Evolutionary conservation across 1,140 invertebrate genomes (phyloP).

Genomic region (Orussus abietinus): DNA sequence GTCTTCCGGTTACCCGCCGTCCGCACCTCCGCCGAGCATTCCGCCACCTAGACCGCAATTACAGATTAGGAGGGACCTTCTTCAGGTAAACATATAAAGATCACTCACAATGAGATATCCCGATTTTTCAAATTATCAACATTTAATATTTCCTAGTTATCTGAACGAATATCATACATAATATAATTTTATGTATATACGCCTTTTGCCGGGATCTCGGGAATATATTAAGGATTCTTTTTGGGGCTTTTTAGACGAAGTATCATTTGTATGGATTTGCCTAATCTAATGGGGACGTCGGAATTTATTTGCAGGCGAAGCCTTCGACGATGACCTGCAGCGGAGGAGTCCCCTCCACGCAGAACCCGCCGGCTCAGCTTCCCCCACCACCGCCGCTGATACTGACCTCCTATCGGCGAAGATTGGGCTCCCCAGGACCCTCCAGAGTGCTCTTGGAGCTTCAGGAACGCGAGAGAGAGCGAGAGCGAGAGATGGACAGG

Average conservation of each 20-base stretch:
- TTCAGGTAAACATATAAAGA: no score
- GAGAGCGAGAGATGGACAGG: slow-evolving; percentile 32
- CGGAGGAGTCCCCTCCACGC: slow-evolving; percentile 36
- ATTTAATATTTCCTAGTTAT: no score
- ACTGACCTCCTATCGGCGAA: slow-evolving; percentile 42
- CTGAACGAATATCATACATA: no score
- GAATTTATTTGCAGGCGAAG: slow-evolving; percentile 59
- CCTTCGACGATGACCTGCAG: slow-evolving; percentile 50
- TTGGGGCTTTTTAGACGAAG: no score
- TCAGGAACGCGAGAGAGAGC: slow-evolving; percentile 44
- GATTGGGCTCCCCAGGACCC: slow-evolving; percentile 45
- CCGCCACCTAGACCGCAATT: slow-evolving; percentile 58
- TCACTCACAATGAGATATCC: no score
- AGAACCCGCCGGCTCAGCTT: slow-evolving; percentile 49
- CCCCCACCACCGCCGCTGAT: slow-evolving; percentile 52
- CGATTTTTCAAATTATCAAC: no score
- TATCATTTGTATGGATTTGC: no score
- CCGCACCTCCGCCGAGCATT: slow-evolving; percentile 5
- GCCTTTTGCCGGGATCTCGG: no score
- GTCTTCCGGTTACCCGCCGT: slow-evolving; percentile 18
- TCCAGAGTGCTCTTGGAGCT: slow-evolving; percentile 43
- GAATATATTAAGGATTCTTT: no score
- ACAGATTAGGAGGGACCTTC: slow-evolving; percentile 68
- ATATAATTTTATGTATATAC: no score
- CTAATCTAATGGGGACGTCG: no score